phyloP scores from a whole-genome alignment of 2,797 vertebrate genomes.

The Sphenodon punctatus region DNA sequence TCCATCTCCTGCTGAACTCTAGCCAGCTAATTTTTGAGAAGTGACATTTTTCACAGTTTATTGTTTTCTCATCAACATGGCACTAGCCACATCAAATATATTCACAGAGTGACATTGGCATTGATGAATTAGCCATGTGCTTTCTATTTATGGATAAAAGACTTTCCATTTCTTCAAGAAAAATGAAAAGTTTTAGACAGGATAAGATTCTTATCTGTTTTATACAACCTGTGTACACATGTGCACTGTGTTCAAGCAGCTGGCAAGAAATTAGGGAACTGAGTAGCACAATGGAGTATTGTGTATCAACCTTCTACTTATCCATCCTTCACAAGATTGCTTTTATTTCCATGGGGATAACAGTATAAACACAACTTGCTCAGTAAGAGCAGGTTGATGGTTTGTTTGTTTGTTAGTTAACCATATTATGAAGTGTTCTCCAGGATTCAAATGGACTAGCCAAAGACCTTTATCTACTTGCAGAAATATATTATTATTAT shows the following conservation, averaged over 20 bases:
- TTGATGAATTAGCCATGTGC: constrained; percentile 47
- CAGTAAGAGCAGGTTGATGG: not conserved
- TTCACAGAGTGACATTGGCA: constrained; percentile 27
- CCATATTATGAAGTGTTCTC: not conserved
- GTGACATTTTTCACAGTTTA: constrained; percentile 71
- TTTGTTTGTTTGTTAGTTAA: not conserved
- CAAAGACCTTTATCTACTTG: not conserved
- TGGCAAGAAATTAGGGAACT: not conserved
- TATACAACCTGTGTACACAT: not conserved
- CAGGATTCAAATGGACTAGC: not conserved
- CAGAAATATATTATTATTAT: not conserved
- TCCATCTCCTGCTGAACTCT: constrained; percentile 43
- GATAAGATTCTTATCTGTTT: constrained; percentile 2
- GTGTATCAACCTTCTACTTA: not conserved
- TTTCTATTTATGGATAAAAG: constrained; percentile 27
- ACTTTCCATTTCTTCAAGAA: constrained; percentile 35
- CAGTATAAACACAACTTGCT: not conserved
- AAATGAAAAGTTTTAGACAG: constrained; percentile 26
- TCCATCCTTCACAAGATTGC: not conserved
- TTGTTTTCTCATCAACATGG: constrained; percentile 57
- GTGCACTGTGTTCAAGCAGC: not conserved
- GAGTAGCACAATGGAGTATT: not conserved
- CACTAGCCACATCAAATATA: constrained; percentile 49
- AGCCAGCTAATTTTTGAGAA: constrained; percentile 63
- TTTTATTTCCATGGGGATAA: not conserved